Base-by-base conservation (phyloP, 2,113 vertebrate genomes). In the Ellobius talpinus region DNA sequence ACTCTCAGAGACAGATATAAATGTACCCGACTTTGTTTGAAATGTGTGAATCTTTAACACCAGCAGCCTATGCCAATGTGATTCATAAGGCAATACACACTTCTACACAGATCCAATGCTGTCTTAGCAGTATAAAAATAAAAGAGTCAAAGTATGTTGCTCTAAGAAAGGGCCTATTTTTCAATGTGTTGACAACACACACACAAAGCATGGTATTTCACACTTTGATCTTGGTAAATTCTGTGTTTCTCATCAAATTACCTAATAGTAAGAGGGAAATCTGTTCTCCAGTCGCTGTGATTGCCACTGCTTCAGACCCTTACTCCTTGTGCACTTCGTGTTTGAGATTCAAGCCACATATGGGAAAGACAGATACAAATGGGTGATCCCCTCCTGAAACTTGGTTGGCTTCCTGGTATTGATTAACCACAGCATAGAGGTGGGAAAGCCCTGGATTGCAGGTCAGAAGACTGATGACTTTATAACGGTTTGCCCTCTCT, bases 11-110 rank as follows among this genome's bases (percentile, higher is more conserved):
- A 97, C 73, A 96, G 97, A 95, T 92, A 89, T 92, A 91, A 94
- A 95, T 94, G 78, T 86, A 96, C 93, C 92, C 89, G 94, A 88
- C 97, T 96, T 91, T 95, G 74, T 65, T 97, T 97, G 96, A 97
- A 97, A 98, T 87, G 52, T 91, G 61, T 72, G 91, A 96, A 97
- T 96, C 79, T 92, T 97, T 97, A 96, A 96, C 70, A 97, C 82
- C 45, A 89, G 86, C 36, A 95, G 76, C 11, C 58, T 84, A 31
- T 97, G 94, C 95, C 97, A 97, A 91, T 95, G 93, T 58, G 97
- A 97, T 94, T 45, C 93, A 94, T 81, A 97, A 87, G 39, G 96
- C 29, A 90, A 93, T 66, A 72, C 6, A 11, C 86, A 95, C 55
- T 96, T 85, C 89, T 65, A 9, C 66, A 77, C 2, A 36, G 39